Evolutionary conservation across 2,888 invertebrate species (phyloP).

Genomic region (Ormyrus thymus): DNA sequence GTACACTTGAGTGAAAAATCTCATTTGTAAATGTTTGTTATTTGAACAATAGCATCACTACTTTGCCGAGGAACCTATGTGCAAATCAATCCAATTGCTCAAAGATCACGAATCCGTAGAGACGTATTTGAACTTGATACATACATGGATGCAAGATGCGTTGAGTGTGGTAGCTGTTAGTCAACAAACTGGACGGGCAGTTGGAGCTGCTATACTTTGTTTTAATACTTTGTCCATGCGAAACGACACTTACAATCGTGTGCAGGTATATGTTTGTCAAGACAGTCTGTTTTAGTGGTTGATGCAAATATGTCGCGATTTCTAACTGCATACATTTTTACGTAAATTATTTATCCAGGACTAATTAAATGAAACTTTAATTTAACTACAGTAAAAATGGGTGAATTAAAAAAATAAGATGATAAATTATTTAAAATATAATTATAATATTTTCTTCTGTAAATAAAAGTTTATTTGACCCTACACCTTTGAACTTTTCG

Average conservation of each 20-base stretch:
- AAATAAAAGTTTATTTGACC: too few species aligned
- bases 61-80: constrained; percentile 67
- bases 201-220: constrained; percentile 64
- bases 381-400: too few species aligned
- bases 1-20: too few species aligned
- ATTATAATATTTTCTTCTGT: too few species aligned
- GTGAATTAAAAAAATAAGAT: too few species aligned
- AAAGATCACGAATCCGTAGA: constrained; percentile 62
- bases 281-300: too few species aligned
- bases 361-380: too few species aligned
- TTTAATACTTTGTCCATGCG: constrained; percentile 61
- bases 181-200: constrained; percentile 62
- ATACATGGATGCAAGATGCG: constrained; percentile 67
- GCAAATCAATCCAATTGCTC: constrained; percentile 60
- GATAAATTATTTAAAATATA: too few species aligned
- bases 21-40: not conserved
- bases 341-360: too few species aligned
- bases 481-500: too few species aligned
- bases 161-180: constrained; percentile 67
- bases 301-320: too few species aligned
- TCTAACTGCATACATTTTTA: too few species aligned
- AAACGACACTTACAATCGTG: constrained; percentile 63
- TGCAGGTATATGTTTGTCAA: constrained; percentile 60
- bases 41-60: constrained; percentile 63
- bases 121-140: constrained; percentile 61